Evolutionary conservation across 2,888 invertebrate species (phyloP), one percentile per base, ranked within the genome.

Genomic region (Taenaris catops): DNA sequence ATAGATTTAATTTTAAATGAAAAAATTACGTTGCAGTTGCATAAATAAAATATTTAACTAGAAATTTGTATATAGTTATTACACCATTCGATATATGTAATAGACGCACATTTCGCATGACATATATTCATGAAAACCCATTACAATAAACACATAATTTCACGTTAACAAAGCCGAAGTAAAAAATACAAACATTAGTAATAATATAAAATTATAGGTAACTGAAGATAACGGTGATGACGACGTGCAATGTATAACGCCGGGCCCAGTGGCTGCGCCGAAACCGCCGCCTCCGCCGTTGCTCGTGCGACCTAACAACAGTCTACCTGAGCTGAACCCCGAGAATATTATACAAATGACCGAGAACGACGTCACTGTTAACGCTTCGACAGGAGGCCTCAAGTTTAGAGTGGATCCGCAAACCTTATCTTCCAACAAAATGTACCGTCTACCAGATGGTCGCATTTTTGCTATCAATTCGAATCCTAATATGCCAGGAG

Each of bases 401-500:
- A 87, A 87, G 53, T 87, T 87, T 49, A 64, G 86, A 8, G 83
- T 87, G 1, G 87, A 87, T 44, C 87, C 87, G 1, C 86, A 87
- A 55, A 87, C 87, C 0, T 55, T 87, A 12, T 87, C 86, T 4
- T 76, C 84, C 11, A 86, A 87, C 42, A 87, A 87, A 57, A 87
- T 87, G 87, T 87, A 87, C 51, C 71, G 87, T 3, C 56, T 87
- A 25, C 87, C 87, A 2, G 87, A 87, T 48, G 87, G 87, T 0
- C 70, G 87, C 7, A 73, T 87, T 38, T 87, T 87, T 53, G 86
- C 87, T 6, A 87, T 87, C 8, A 87, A 86, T 45, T 57, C 78
- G 6, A 87, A 87, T 45, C 76, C 86, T 1, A 71, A 57, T 34
- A 86, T 87, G 86, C 87, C 87, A 1, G 87, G 87, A 1, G 87